Evolutionary conservation across 2,888 invertebrate species (phyloP), one percentile per base, ranked within the genome.

Genomic region (Drosophila multiciliata): DNA sequence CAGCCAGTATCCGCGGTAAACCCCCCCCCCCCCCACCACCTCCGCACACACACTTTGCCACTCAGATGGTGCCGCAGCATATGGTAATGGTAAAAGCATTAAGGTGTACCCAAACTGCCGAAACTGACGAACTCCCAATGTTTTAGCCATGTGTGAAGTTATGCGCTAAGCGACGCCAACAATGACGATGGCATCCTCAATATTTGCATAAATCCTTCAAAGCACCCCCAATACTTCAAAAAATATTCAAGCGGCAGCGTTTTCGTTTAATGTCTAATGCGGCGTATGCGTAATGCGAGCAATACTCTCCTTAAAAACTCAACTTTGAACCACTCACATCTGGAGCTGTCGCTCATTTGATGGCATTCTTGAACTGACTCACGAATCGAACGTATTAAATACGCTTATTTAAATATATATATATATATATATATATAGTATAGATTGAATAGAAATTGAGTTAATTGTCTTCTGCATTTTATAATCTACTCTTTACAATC

Each of bases 11-110:
- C 48, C 11, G 12, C 11, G 12, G 17, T 33, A n/a, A n/a, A 23
- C 23, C 23, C 23, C n/a, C 38, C 15, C 11, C 8, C 20, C 20
- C 42, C 29, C 26, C 11, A 23, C 11, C 8, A 17, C 20, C 42
- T 23, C 26, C 11, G n/a, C 33, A 35, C 38, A n/a, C 20, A 7
- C 35, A 3, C 23, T 9, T 3, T 11, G 32, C 50, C 36, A 23
- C 54, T 33, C 20, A 48, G 20, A 45, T 63, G 62, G 23, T 35
- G 40, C 40, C 12, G 54, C 62, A 40, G 48, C 78, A 87, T 83
- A 87, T 87, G 88, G 86, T 88, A 88, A 85, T 88, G 86, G 88
- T 83, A 88, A 83, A 83, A 83, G 83, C 83, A 86, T 88, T 86
- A 85, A 83, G 88, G 78, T 88, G 86, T 85, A 59, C 66, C 64